phyloP scores from a whole-genome alignment of 2,888 invertebrate genomes.

The Nipponacmea schrenckii region DNA sequence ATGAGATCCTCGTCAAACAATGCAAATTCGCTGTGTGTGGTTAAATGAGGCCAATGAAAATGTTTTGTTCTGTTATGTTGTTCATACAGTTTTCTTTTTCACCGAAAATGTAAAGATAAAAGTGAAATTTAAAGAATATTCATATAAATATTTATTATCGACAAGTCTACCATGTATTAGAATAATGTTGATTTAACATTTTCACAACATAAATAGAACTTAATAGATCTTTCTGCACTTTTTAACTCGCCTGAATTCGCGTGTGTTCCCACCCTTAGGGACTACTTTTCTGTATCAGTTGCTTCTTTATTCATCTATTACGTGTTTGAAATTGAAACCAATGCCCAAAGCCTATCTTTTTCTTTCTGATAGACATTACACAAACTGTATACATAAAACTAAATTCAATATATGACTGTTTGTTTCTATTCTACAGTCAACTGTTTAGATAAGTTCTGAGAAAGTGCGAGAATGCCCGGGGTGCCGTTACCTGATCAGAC shows the following conservation, averaged over 20 bases:
- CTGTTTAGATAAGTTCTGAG: not conserved
- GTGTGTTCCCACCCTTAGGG: not conserved
- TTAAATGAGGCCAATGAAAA: no score
- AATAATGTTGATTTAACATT: constrained; percentile 1
- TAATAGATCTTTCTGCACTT: not conserved
- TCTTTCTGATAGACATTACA: constrained; percentile 6
- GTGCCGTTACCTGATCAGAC: not conserved
- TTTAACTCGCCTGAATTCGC: not conserved
- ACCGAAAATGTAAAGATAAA: no score
- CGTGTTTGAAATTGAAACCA: constrained; percentile 2
- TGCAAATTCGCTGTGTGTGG: no score
- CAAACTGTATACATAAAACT: constrained; percentile 4
- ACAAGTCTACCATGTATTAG: not conserved
- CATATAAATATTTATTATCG: no score
- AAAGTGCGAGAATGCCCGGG: not conserved
- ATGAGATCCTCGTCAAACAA: no score
- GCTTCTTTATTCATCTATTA: constrained; percentile 1
- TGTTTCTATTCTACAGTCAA: not conserved
- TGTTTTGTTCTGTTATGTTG: no score
- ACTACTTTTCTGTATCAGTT: not conserved
- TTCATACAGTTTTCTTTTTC: no score
- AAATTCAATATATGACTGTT: not conserved
- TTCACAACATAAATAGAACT: not conserved
- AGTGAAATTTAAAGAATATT: no score
- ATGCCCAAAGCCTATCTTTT: not conserved